phyloP scores from a whole-genome alignment of 2,797 vertebrate genomes.

The Molossus molossus region DNA sequence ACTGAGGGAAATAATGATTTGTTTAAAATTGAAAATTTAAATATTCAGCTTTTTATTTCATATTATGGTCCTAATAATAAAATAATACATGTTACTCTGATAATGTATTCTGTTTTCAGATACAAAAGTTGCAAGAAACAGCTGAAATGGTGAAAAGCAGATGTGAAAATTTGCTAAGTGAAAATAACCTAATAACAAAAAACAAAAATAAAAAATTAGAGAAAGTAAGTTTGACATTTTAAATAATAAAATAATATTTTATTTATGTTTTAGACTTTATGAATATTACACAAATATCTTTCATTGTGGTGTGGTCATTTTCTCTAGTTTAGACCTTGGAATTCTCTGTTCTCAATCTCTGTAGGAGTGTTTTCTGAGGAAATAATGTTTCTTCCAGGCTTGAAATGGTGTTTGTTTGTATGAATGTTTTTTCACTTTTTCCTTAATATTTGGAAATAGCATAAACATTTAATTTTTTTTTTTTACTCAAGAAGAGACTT shows the following conservation, averaged over 20 bases:
- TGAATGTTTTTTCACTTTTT: conserved; percentile 65
- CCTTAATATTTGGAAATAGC: conserved; percentile 53
- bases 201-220: conserved; percentile 87
- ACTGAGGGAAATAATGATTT: conserved; percentile 18
- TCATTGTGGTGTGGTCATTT: not conserved
- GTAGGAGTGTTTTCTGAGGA: conserved; percentile 36
- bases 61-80: conserved; percentile 35
- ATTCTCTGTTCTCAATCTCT: not conserved
- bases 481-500: not conserved
- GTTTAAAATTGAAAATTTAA: conserved; percentile 45
- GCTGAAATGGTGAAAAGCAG: conserved; percentile 89
- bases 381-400: conserved; percentile 48
- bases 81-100: conserved; percentile 41
- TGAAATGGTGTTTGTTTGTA: conserved; percentile 68
- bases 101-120: conserved; percentile 87
- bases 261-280: not conserved
- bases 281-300: not conserved
- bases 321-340: not conserved
- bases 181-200: conserved; percentile 87
- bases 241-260: conserved; percentile 35
- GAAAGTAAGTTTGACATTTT: conserved; percentile 88
- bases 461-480: conserved; percentile 70
- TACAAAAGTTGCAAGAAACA: conserved; percentile 90
- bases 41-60: conserved; percentile 62
- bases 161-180: conserved; percentile 87